Evolutionary conservation across 2,888 invertebrate genomes (phyloP).

Genomic region (Orthonychiurus folsomi): DNA sequence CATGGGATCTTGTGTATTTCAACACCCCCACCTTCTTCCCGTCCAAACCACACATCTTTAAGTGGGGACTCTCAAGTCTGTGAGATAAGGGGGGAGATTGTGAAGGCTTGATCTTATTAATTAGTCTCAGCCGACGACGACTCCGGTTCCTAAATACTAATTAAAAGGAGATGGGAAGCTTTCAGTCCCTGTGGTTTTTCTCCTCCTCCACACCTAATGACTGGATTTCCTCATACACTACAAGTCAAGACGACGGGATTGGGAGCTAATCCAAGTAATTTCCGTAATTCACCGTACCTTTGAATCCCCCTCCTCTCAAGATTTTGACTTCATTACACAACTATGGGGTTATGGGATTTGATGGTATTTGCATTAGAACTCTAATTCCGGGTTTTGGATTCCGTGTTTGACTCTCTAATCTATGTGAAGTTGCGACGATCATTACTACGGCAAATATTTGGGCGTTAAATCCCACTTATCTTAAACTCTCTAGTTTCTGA

Average conservation of each 20-base stretch:
- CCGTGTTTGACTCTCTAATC: neutral
- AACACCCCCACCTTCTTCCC: no score
- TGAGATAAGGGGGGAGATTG: no score
- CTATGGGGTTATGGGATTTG: no score
- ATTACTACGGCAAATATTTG: neutral
- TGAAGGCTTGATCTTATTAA: slow-evolving; percentile 13
- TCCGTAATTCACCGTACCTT: no score
- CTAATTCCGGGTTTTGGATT: neutral
- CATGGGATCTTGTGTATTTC: no score
- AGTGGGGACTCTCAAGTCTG: no score
- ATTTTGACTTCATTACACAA: neutral
- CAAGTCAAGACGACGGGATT: no score
- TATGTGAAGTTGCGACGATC: neutral
- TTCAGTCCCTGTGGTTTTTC: no score
- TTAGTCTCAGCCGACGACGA: slow-evolving; percentile 2
- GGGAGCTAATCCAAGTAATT: no score
- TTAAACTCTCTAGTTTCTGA: neutral
- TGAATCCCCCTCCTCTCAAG: neutral
- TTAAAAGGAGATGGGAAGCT: slow-evolving; percentile 1
- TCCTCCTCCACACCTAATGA: no score
- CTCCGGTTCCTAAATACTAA: neutral
- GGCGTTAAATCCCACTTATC: slow-evolving; percentile 1
- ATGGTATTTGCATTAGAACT: neutral
- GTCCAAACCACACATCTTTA: no score
- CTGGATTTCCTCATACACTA: no score